Evolutionary conservation across 2,113 vertebrate species (phyloP).

Genomic region (Siphamia tubifer): DNA sequence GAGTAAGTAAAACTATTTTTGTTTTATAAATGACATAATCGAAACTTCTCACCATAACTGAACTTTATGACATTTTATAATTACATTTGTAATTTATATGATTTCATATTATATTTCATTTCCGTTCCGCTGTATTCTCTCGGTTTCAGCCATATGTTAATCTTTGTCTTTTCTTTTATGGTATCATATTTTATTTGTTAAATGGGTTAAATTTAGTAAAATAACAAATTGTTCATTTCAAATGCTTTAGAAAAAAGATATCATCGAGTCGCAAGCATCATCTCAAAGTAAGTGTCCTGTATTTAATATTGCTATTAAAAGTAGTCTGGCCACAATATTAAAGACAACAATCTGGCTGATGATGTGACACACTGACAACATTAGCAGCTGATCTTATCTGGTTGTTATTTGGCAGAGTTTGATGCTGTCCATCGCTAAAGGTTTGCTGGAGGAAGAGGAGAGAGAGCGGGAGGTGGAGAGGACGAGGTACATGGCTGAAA

Average conservation of each 20-base stretch:
- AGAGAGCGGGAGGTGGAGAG: constrained; percentile 82
- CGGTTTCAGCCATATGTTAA: too few relatives aligned
- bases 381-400: not conserved
- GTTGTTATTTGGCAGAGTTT: constrained; percentile 81
- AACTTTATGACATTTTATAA: too few relatives aligned
- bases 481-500: constrained; percentile 84
- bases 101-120: too few relatives aligned
- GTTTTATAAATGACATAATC: too few relatives aligned
- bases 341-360: not conserved
- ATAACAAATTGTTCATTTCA: not conserved
- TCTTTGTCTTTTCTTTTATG: too few relatives aligned
- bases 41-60: too few relatives aligned
- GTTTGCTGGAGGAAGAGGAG: constrained; percentile 86
- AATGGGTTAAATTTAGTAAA: too few relatives aligned
- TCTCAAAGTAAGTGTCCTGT: constrained; percentile 84
- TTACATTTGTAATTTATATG: too few relatives aligned
- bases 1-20: constrained; percentile 65
- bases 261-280: constrained; percentile 91
- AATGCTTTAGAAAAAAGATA: constrained; percentile 84
- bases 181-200: too few relatives aligned
- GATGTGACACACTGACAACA: not conserved
- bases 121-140: too few relatives aligned
- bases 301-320: not conserved
- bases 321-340: too few relatives aligned
- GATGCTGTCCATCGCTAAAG: constrained; percentile 93